Percentiles rank a stretch among this genome's conserved stretches.
Evolutionary conservation across 2,797 vertebrate genomes (phyloP).

Genomic region (Diplodus puntazzo): DNA sequence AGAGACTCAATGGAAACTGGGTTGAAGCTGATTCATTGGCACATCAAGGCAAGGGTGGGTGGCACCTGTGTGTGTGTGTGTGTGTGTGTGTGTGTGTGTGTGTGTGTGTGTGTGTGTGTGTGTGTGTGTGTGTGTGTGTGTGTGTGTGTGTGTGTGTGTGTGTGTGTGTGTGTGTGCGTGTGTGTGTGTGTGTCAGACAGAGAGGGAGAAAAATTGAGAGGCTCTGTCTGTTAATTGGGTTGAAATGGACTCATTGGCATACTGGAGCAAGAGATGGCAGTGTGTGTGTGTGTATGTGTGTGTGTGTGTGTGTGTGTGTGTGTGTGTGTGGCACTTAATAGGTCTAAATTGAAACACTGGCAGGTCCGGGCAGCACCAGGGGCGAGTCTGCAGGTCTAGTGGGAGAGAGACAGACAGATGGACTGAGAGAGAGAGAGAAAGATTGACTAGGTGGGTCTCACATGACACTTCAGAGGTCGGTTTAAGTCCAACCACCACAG

Average conservation of each 20-base stretch:
- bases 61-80: slow-evolving; percentile 11
- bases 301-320: slow-evolving; percentile 13
- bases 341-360: slow-evolving; percentile 65
- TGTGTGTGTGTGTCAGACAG: background rate
- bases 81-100: slow-evolving; percentile 2
- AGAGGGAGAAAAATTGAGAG: slow-evolving; percentile 14
- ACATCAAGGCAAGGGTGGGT: slow-evolving; percentile 34
- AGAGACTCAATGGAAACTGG: slow-evolving; percentile 41
- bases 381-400: slow-evolving; percentile 25
- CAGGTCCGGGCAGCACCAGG: slow-evolving; percentile 20
- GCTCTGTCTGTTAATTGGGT: slow-evolving; percentile 55
- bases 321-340: slow-evolving; percentile 51
- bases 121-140: too few species aligned
- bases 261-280: slow-evolving; percentile 31
- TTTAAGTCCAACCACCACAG: slow-evolving; percentile 49
- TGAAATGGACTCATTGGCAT: slow-evolving; percentile 64
- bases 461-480: slow-evolving; percentile 51
- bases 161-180: background rate
- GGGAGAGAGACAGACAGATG: slow-evolving; percentile 67
- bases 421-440: slow-evolving; percentile 31
- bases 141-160: too few species aligned
- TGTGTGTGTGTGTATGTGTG: slow-evolving; percentile 13
- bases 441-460: slow-evolving; percentile 53
- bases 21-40: slow-evolving; percentile 62
- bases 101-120: slow-evolving; percentile 4